Percentiles rank a stretch among this genome's conserved stretches.
phyloP scores from a whole-genome alignment of 2,797 vertebrate genomes.

The Alosa sapidissima region DNA sequence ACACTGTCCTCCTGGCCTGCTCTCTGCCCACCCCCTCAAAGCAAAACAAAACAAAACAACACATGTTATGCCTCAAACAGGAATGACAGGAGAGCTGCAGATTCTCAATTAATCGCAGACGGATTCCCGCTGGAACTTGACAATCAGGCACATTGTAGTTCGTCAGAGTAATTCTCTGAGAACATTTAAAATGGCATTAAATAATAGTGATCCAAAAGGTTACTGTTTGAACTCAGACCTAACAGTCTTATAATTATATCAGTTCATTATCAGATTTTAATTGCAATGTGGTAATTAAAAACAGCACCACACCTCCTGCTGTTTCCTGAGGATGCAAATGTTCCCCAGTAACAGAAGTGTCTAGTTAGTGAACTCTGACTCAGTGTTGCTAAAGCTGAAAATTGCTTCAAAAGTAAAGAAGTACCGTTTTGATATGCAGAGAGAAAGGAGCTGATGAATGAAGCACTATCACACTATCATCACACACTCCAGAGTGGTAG shows the following conservation, averaged over 20 bases:
- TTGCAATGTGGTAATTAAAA: conserved; percentile 4
- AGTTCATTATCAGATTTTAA: neutral
- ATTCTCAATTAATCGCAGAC: neutral
- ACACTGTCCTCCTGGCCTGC: neutral
- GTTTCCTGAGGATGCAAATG: neutral
- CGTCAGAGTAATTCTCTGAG: too few relatives aligned
- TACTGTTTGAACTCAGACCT: neutral
- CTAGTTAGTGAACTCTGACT: neutral
- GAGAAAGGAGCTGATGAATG: too few relatives aligned
- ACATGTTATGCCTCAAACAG: neutral
- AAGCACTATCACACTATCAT: too few relatives aligned
- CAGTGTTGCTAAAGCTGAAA: too few relatives aligned
- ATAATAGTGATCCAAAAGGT: neutral
- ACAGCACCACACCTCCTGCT: neutral
- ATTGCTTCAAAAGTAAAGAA: too few relatives aligned
- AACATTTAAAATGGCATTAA: neutral
- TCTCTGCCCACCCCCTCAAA: neutral
- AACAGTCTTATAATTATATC: neutral
- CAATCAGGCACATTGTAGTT: too few relatives aligned
- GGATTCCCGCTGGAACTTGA: too few relatives aligned
- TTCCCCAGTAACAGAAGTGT: neutral
- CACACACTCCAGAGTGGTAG: too few relatives aligned
- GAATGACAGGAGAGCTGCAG: neutral
- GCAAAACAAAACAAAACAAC: neutral
- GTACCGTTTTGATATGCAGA: too few relatives aligned